Percentiles rank a stretch among this genome's conserved stretches.
These are phyloP conservation scores for Laspeyria flexula DNA, from an alignment of 2,888 invertebrate species.

Conservation along the genomic window DNA sequence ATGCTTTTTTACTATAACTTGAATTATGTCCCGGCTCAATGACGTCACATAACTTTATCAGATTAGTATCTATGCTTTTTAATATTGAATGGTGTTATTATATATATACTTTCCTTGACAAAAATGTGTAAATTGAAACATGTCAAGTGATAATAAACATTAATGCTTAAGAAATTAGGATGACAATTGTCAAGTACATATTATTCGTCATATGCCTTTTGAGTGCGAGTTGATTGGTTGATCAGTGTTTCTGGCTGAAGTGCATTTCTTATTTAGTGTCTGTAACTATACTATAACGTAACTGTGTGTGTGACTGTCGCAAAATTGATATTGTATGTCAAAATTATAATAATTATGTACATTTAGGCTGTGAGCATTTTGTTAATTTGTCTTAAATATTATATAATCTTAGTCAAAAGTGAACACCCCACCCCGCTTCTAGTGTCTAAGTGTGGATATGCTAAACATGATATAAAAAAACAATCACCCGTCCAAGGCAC, in stretches of 20 bases:
- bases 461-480: slow-evolving; percentile 42
- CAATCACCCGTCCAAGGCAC: slow-evolving; percentile 71
- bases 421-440: slow-evolving; percentile 45
- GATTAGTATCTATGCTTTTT: no score
- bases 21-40: no score
- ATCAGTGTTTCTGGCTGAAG: slow-evolving; percentile 9
- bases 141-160: no score
- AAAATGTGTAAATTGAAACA: no score
- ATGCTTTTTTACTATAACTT: no score
- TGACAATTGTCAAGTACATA: no score
- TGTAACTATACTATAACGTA: slow-evolving; percentile 30
- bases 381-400: slow-evolving; percentile 62
- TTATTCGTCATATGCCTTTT: no score
- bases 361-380: slow-evolving; percentile 80
- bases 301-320: slow-evolving; percentile 37
- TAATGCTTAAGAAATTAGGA: no score
- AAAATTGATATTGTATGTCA: slow-evolving; percentile 51
- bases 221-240: background rate
- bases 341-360: slow-evolving; percentile 63
- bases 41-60: no score
- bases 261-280: slow-evolving; percentile 42
- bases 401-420: slow-evolving; percentile 49
- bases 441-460: slow-evolving; percentile 52
- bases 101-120: no score
- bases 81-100: no score